Evolutionary conservation across 2,797 vertebrate genomes (phyloP), one percentile per base, ranked within the genome.

Genomic region (Coranthus polyacanthus): DNA sequence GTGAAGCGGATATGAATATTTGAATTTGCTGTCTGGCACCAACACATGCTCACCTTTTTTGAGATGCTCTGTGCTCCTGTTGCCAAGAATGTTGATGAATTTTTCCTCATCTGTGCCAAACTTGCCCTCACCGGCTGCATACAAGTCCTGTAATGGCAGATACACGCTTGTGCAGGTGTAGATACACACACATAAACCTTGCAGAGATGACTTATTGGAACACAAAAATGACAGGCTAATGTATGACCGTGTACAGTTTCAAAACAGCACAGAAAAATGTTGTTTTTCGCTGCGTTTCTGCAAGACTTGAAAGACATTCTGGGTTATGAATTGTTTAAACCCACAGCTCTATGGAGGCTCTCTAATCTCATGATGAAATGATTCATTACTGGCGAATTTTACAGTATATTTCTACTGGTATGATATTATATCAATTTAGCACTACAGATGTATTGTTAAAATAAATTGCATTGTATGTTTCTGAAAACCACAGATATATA

Each of bases 51-150:
- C 69, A 98, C 97, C 96, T 92, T 90, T 90, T 51, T 90, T 92
- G 61, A 99, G 91, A 75, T 99, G 97, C 70, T 96, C 93, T 17
- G 80, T 0, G 0, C 96, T 98, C 75, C 96, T 94, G 50, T 95
- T 98, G 60, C 97, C 97, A 62, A 99, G 83, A 75, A 99, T 96
- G 49, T 92, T 95, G 87, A 98, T 95, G 71, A 99, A 96, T 79
- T 94, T 96, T 17, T 98, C 97, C 89, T 99, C 97, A 38, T 99
- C 96, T 0, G 97, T 98, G 75, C 97, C 98, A 87, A 96, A 95
- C 78, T 96, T 98, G 41, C 94, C 92, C 52, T 96, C 95, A 17
- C 97, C 97, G 13, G 98, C 97, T 65, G 94, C 93, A 41, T 94
- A 98, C 78, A 99, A 77, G 46, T 94, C 94, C 98, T 99, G 90